Evolutionary conservation across 2,888 invertebrate species (phyloP), one percentile per base, ranked within the genome.

Genomic region (Andrena haemorrhoa): DNA sequence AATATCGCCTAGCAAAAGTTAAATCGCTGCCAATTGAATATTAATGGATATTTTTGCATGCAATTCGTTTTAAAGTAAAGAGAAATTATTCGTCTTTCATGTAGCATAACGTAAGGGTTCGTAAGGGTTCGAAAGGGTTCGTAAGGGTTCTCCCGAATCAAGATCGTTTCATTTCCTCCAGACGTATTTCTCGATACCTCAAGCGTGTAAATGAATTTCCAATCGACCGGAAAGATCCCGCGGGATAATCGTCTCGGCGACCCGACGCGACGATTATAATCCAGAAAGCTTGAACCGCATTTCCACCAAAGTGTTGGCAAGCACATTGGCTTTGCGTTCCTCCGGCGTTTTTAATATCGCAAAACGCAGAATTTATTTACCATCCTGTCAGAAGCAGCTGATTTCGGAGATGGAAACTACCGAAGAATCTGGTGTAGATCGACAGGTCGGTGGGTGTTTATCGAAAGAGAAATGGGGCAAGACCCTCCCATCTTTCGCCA

Each of bases 121-220:
- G n/a, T n/a, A n/a, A n/a, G n/a, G n/a, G n/a, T n/a, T n/a, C n/a
- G n/a, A n/a, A n/a, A n/a, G n/a, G n/a, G n/a, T n/a, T n/a, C n/a
- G 23, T 23, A 23, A 23, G 23, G 23, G 23, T 41, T 41, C 41
- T 41, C 41, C 26, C 26, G 63, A 53, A 51, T 53, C 53, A 53
- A 64, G 72, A 70, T 71, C 70, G 71, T 76, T 76, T 12, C 60
- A 77, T 73, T 72, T 77, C 72, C 72, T 63, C 63, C 47, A 31
- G 33, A 23, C 65, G 63, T 56, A 47, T 70, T 47, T 47, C 56
- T 64, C 71, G 53, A 63, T 51, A 56, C 53, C 65, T 60, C 60
- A 47, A 51, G 16, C 35, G 53, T 74, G 51, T 41, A 61, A 83
- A 60, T 66, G 78, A 82, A 75, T 82, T 82, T 51, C 64, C 78